These are phyloP conservation scores for Mamestra brassicae DNA, from an alignment of 2,888 invertebrate genomes.

Conservation along the genomic window DNA sequence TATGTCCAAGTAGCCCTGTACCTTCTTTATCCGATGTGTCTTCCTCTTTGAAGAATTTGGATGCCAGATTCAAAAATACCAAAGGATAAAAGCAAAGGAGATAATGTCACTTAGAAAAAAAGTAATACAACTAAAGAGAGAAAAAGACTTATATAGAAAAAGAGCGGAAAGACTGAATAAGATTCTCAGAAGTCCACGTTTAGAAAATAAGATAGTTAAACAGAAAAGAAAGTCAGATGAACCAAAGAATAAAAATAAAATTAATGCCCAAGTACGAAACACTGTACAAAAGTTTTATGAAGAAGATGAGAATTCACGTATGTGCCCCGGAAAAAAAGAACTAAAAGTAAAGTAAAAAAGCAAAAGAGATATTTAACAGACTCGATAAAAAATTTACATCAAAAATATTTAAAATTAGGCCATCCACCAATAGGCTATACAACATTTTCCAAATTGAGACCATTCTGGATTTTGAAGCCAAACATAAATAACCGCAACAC, in stretches of 20 bases:
- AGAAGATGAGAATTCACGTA: slow-evolving; percentile 6
- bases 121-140: too few species aligned
- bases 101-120: too few species aligned
- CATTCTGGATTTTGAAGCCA: slow-evolving; percentile 31
- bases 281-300: slow-evolving; percentile 8
- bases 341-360: slow-evolving; percentile 17
- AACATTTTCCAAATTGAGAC: slow-evolving; percentile 25
- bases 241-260: slow-evolving; percentile 8
- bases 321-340: slow-evolving; percentile 18
- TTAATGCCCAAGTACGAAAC: slow-evolving; percentile 20
- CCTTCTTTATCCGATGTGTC: too few species aligned
- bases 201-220: slow-evolving; percentile 15
- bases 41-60: too few species aligned
- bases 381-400: slow-evolving; percentile 25
- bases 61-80: too few species aligned
- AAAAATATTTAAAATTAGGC: slow-evolving; percentile 24
- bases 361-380: slow-evolving; percentile 13
- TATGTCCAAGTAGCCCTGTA: too few species aligned
- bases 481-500: slow-evolving; percentile 29
- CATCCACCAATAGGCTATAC: slow-evolving; percentile 27
- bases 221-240: slow-evolving; percentile 13
- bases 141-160: background rate
- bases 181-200: slow-evolving; percentile 18
- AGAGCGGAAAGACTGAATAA: slow-evolving; percentile 13
- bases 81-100: too few species aligned